Conservation (phyloP, 2,797 vertebrate species). For the Macroramphosus scolopax region DNA sequence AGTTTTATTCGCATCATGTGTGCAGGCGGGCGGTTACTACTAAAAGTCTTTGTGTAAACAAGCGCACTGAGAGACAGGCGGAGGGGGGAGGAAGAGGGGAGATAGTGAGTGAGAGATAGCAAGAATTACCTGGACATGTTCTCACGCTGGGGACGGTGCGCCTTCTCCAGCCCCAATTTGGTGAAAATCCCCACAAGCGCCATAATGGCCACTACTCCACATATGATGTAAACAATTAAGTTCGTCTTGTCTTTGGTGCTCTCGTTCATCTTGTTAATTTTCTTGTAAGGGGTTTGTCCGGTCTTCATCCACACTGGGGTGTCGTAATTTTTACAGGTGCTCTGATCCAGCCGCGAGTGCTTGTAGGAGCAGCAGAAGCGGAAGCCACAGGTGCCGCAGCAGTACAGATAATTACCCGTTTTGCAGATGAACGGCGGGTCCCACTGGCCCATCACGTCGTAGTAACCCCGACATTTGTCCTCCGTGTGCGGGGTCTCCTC, state of each 20-base stretch:
- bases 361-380: conserved; percentile 96
- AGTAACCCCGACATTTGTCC: conserved; percentile 93
- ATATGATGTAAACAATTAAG: conserved; percentile 97
- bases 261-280: conserved; percentile 86
- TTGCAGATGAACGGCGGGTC: conserved; percentile 95
- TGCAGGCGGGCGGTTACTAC: conserved; percentile 28
- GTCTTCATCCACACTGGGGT: conserved; percentile 92
- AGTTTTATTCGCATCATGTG: neutral
- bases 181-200: conserved; percentile 98
- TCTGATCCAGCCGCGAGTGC: conserved; percentile 91
- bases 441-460: conserved; percentile 99
- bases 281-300: conserved; percentile 88
- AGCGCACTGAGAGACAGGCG: conserved; percentile 30
- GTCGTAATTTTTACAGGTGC: conserved; percentile 94
- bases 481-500: conserved; percentile 88
- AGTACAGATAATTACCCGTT: conserved; percentile 92
- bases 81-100: neutral
- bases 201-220: conserved; percentile 98
- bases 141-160: conserved; percentile 94
- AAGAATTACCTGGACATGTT: conserved; percentile 91
- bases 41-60: conserved; percentile 60
- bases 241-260: conserved; percentile 97
- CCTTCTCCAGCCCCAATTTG: conserved; percentile 94
- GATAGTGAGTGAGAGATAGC: too few relatives aligned
- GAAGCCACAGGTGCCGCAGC: conserved; percentile 99